A percentile compares a stretch with the other conserved stretches of the same genome.
phyloP scores from a whole-genome alignment of 2,113 vertebrate genomes.

The Mormyrus iriodes region DNA sequence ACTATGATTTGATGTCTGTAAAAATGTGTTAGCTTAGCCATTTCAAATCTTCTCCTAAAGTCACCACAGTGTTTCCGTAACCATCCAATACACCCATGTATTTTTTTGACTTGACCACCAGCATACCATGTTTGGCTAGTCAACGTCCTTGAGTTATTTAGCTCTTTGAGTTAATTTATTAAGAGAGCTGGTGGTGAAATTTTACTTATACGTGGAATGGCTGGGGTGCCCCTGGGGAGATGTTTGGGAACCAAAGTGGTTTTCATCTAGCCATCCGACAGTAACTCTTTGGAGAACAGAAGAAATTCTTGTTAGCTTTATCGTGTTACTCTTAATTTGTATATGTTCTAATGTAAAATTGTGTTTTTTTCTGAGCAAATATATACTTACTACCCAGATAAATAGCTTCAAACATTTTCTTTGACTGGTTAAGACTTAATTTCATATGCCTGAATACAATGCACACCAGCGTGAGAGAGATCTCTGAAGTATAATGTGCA shows the following conservation, averaged over 20 bases:
- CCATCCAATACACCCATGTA: not conserved
- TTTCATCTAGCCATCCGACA: not conserved
- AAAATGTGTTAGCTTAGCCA: not conserved
- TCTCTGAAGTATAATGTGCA: too few relatives aligned
- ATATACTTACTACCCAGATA: too few relatives aligned
- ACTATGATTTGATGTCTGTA: too few relatives aligned
- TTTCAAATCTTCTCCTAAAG: not conserved
- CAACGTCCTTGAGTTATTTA: not conserved
- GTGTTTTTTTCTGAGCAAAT: too few relatives aligned
- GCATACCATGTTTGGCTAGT: not conserved
- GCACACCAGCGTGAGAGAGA: too few relatives aligned
- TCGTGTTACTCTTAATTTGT: too few relatives aligned
- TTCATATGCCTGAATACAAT: too few relatives aligned
- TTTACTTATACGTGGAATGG: not conserved
- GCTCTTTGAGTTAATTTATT: not conserved
- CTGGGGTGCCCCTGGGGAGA: not conserved
- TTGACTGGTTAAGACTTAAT: too few relatives aligned
- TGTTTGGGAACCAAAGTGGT: not conserved
- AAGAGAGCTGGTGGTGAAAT: not conserved
- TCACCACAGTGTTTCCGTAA: not conserved
- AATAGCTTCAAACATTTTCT: not conserved
- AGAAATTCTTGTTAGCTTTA: too few relatives aligned
- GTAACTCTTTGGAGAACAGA: not conserved
- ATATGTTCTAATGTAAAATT: too few relatives aligned
- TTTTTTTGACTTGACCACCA: not conserved